phyloP scores from a whole-genome alignment of 2,888 invertebrate genomes.

The Agonopterix subpropinquella region DNA sequence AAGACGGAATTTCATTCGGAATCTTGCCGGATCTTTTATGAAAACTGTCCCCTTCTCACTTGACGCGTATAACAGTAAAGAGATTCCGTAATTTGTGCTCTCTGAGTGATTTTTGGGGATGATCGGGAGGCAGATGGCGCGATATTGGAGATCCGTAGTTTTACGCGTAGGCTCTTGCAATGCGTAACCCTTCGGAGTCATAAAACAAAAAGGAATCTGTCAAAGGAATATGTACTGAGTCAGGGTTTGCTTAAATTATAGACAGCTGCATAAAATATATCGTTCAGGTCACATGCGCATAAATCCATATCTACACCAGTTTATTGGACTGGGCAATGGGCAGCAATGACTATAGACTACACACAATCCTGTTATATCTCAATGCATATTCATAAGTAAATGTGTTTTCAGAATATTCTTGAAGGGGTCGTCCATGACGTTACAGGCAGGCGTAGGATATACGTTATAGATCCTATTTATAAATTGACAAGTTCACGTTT shows the following conservation, averaged over 20 bases:
- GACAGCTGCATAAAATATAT: too few species aligned
- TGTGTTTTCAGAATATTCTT: too few species aligned
- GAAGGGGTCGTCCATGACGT: too few species aligned
- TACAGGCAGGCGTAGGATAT: too few species aligned
- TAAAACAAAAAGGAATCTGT: constrained; percentile 57
- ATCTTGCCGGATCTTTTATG: constrained; percentile 41
- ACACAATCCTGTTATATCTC: too few species aligned
- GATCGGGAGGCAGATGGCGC: constrained; percentile 60
- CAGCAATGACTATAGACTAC: too few species aligned
- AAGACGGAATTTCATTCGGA: constrained; percentile 45
- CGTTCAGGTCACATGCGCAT: neutral
- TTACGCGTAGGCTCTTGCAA: constrained; percentile 41
- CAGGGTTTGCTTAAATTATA: neutral
- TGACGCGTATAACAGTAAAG: constrained; percentile 37
- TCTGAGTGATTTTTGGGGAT: constrained; percentile 59
- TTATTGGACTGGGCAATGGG: too few species aligned
- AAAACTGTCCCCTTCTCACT: constrained; percentile 44
- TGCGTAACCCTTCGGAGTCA: constrained; percentile 38
- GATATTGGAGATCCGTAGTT: constrained; percentile 60
- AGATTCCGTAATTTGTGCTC: constrained; percentile 57
- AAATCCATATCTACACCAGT: neutral
- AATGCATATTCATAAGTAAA: too few species aligned
- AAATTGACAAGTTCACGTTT: too few species aligned
- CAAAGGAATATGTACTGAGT: constrained; percentile 15
- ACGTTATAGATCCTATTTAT: too few species aligned